A percentile compares a stretch with the other conserved stretches of the same genome.
Conservation (phyloP, 1,140 invertebrate genomes). For the Trinorchestia longiramus region DNA sequence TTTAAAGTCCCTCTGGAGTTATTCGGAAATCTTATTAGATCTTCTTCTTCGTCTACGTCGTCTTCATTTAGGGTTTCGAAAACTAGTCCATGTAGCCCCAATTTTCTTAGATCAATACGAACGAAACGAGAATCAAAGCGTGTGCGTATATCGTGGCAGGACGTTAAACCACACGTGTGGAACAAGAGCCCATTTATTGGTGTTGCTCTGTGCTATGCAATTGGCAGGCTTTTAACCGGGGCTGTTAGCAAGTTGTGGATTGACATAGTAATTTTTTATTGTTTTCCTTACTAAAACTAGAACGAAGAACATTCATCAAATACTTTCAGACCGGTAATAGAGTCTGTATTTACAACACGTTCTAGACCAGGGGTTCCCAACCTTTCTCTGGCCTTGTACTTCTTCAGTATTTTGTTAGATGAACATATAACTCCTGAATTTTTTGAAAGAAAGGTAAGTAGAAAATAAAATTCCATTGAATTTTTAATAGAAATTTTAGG, state of each 20-base stretch:
- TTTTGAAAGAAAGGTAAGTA: no score
- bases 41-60: no score
- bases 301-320: neutral
- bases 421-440: no score
- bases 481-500: no score
- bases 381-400: no score
- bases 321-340: neutral
- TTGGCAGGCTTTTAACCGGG: neutral
- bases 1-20: neutral
- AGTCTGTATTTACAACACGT: neutral
- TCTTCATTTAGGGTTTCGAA: no score
- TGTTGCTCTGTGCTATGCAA: neutral
- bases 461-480: no score
- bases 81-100: no score
- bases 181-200: neutral
- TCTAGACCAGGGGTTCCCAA: no score
- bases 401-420: no score
- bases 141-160: neutral
- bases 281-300: neutral
- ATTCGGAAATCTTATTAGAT: no score
- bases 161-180: neutral
- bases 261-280: neutral
- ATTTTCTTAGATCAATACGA: neutral
- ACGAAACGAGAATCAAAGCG: neutral
- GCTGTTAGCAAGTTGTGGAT: neutral